Percentiles rank a stretch among this genome's conserved stretches.
phyloP scores from a whole-genome alignment of 2,888 invertebrate species.

The Diplolepis rosae region DNA sequence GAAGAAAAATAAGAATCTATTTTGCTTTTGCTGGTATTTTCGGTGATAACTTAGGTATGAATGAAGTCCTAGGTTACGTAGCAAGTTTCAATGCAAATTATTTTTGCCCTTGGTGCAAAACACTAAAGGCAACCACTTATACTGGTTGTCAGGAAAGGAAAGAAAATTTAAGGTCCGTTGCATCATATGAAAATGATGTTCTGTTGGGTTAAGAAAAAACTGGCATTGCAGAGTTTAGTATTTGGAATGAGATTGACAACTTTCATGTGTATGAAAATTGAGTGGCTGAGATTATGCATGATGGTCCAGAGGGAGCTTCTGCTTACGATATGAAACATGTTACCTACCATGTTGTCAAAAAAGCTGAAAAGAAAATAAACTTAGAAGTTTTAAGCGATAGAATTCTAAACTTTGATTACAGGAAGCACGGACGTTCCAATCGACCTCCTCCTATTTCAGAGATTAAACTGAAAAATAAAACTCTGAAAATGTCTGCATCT shows the following conservation, averaged over 20 bases:
- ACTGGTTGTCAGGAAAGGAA: neutral
- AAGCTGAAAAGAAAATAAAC: conserved; percentile 12
- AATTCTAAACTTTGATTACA: conserved; percentile 34
- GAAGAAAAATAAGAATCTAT: conserved; percentile 1
- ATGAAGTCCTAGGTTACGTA: neutral
- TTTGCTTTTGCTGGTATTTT: neutral
- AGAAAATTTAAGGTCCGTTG: conserved; percentile 8
- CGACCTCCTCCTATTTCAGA: conserved; percentile 26
- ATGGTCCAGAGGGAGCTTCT: conserved; percentile 34
- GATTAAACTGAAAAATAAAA: conserved; percentile 21
- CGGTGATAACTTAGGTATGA: neutral
- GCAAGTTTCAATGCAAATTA: neutral
- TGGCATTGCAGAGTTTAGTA: neutral
- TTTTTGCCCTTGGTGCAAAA: neutral
- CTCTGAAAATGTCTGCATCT: conserved; percentile 28
- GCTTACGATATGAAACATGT: conserved; percentile 32
- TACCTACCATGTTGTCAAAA: neutral
- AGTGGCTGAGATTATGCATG: conserved; percentile 36
- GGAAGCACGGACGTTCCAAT: conserved; percentile 6
- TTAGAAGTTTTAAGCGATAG: conserved; percentile 29
- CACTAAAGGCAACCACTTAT: neutral
- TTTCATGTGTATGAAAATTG: conserved; percentile 15
- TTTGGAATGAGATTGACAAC: conserved; percentile 1
- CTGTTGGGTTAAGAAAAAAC: neutral
- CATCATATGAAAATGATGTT: conserved; percentile 7